Base-by-base conservation (phyloP, 2,113 vertebrate species). In the Eolophus roseicapilla region DNA sequence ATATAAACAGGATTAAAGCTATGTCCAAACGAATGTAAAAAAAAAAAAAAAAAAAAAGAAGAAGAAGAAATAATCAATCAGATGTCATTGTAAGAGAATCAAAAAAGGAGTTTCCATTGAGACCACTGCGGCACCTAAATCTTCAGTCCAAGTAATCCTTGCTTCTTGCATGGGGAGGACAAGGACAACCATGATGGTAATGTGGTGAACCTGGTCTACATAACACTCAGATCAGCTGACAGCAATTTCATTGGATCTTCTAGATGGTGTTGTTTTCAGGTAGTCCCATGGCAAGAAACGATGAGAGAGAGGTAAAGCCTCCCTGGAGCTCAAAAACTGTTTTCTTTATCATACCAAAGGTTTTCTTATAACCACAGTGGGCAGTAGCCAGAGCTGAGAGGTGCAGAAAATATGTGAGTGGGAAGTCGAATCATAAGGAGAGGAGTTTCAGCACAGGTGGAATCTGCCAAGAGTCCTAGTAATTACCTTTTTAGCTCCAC, bases 221-320 rank as follows among this genome's bases (percentile, higher is more conserved):
- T 17, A 16, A 47, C 20, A 29, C 33, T 83, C 53, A 69, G 15
- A 62, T 44, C 35, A 78, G 3, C 31, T 55, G 27, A 44, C 3
- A n/a, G 16, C 15, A n/a, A 37, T 55, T 60, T 71, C 18, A 27
- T 13, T 49, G 27, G 13, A 55, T 39, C 14, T 44, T 33, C n/a
- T 59, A 59, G 33, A 24, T 35, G 5, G 2, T 57, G 28, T 2
- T 81, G 11, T 65, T 77, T 79, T 35, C 60, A 83, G 50, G 21
- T 3, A 8, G 13, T 29, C n/a, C 28, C 2, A 2, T 44, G 39
- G 23, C 3, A 12, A 6, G 1, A 43, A 11, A 39, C 2, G 10
- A 6, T 16, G 4, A 35, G 12, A 8, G 23, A 82, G 31, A 67
- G 46, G 9, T 13, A 68, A 91, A 28, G 7, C 4, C 10, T 35